Evolutionary conservation across 2,797 vertebrate species (phyloP).

Genomic region (Cirrhinus mrigala): DNA sequence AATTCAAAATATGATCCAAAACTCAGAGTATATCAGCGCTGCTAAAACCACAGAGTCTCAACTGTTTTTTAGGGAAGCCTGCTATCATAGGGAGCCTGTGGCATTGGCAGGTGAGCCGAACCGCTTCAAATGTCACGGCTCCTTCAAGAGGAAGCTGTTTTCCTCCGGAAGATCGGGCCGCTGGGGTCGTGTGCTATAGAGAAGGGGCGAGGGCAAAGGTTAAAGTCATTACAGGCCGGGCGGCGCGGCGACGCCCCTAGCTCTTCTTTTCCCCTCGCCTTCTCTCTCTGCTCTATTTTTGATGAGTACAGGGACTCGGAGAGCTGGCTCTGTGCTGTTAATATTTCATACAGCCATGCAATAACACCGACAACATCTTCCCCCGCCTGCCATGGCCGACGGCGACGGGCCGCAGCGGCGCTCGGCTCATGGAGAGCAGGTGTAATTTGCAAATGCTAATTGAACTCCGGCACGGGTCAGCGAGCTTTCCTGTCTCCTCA

Average conservation of each 20-base stretch:
- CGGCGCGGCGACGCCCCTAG: constrained; percentile 55
- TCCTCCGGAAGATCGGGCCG: constrained; percentile 3
- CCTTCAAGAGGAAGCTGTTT: neutral
- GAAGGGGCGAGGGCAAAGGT: constrained; percentile 74
- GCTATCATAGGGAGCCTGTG: neutral
- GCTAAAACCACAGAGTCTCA: neutral
- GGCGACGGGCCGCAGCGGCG: constrained; percentile 31
- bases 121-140: constrained; percentile 1
- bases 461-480: constrained; percentile 81
- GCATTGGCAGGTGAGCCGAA: neutral
- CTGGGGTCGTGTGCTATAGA: constrained; percentile 60
- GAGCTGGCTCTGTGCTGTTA: constrained; percentile 79
- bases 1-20: neutral
- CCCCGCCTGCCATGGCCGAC: constrained; percentile 66
- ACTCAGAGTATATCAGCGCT: neutral
- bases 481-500: constrained; percentile 74
- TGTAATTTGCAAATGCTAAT: constrained; percentile 83
- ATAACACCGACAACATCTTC: constrained; percentile 65
- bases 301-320: constrained; percentile 78
- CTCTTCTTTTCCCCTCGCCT: constrained; percentile 49
- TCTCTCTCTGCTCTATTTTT: constrained; percentile 80
- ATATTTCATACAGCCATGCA: constrained; percentile 77
- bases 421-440: constrained; percentile 72
- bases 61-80: neutral
- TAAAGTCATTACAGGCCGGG: constrained; percentile 82